A percentile compares a stretch with the other conserved stretches of the same genome.
Evolutionary conservation across 2,888 invertebrate genomes (phyloP).

Genomic region (Phyto melanocephala): DNA sequence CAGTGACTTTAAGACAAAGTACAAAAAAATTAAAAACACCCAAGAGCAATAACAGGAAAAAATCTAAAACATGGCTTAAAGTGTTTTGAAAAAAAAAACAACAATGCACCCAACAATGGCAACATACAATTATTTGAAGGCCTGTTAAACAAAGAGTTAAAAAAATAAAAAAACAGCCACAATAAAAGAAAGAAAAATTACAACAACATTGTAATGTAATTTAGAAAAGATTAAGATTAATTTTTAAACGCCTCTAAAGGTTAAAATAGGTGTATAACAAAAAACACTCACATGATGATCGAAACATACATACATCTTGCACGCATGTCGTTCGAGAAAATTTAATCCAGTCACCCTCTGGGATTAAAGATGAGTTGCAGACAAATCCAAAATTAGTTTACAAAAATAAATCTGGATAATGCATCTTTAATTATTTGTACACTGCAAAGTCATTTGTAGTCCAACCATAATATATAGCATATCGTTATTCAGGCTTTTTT

Average conservation of each 20-base stretch:
- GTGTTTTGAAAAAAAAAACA: too few species aligned
- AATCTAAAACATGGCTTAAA: constrained; percentile 31
- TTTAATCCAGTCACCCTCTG: too few species aligned
- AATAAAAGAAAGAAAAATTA: constrained; percentile 34
- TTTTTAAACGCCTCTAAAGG: constrained; percentile 68
- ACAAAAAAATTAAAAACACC: constrained; percentile 57
- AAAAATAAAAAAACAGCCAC: constrained; percentile 21
- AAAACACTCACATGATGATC: too few species aligned
- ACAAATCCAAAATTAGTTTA: too few species aligned
- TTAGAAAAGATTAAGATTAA: constrained; percentile 70
- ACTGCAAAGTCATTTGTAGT: too few species aligned
- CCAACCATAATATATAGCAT: too few species aligned
- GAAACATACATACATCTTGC: too few species aligned
- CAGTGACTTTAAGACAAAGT: constrained; percentile 61
- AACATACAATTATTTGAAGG: constrained; percentile 36
- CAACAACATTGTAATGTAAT: constrained; percentile 66
- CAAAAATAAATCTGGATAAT: too few species aligned
- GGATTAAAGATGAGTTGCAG: too few species aligned
- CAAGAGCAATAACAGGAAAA: constrained; percentile 40
- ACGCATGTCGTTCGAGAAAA: too few species aligned
- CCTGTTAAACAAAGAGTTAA: neutral
- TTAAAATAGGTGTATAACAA: constrained; percentile 55
- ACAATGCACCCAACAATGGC: constrained; percentile 39
- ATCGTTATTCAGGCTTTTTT: too few species aligned
- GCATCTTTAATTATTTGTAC: too few species aligned